Conservation (phyloP, 2,113 vertebrate genomes). For the Camarhynchus parvulus region DNA sequence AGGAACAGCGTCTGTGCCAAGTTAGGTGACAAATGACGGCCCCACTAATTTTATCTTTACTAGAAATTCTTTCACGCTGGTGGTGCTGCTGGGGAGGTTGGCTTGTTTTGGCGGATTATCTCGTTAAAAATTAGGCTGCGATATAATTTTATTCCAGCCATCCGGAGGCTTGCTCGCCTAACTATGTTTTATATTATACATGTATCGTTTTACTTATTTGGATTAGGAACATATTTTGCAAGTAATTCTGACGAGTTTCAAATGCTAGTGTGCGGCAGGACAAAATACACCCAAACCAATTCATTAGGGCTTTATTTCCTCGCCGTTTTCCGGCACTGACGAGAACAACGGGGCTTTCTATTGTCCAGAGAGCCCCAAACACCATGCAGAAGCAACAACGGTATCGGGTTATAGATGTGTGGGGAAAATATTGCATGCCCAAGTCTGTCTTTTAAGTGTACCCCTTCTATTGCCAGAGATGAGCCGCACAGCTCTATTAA, state of each 20-base stretch:
- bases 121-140: conserved; percentile 42
- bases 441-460: neutral
- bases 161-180: neutral
- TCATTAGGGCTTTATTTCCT: conserved; percentile 25
- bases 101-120: conserved; percentile 19
- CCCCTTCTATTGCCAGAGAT: neutral
- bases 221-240: conserved; percentile 50
- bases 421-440: neutral
- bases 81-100: neutral
- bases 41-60: conserved; percentile 58
- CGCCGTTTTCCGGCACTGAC: neutral
- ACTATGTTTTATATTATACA: neutral
- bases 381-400: neutral
- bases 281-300: conserved; percentile 32
- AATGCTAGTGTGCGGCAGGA: neutral
- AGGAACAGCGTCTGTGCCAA: conserved; percentile 49
- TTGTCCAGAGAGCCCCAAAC: neutral
- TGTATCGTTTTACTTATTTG: conserved; percentile 50
- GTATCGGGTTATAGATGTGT: neutral
- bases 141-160: conserved; percentile 25
- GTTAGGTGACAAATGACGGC: conserved; percentile 66
- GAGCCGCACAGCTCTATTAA: neutral
- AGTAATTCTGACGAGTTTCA: neutral
- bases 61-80: conserved; percentile 47
- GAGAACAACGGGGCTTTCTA: conserved; percentile 16